Evolutionary conservation across 2,797 vertebrate species (phyloP), one percentile per base, ranked within the genome.

Genomic region (Cynodonichthys magdalenae): DNA sequence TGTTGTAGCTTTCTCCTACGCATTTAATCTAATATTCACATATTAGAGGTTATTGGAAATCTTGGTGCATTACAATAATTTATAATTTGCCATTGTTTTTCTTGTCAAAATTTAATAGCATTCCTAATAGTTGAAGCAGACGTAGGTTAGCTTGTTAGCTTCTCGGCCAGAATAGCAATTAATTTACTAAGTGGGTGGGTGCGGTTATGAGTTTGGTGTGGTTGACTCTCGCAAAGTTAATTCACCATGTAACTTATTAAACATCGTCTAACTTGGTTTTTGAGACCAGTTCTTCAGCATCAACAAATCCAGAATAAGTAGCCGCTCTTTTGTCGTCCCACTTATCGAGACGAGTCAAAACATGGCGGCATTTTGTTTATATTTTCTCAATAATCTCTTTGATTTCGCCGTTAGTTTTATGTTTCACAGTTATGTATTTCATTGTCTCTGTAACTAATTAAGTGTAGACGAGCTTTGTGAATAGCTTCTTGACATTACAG

Each of bases 131-230:
- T 4, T 50, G 11, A 19, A 47, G 49, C 44, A 2, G 65, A 1
- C 19, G 46, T 28, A 20, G 59, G 41, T 77, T 82, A 86, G 83
- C 86, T 36, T 66, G 75, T 27, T 61, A 82, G 82, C 86, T 78
- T 49, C 53, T 58, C 31, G 50, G 47, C 63, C 50, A 74, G 80
- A 79, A 54, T 10, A 68, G 63, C 65, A 65, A 72, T 81, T 88
- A 83, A 79, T 87, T 83, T 58, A 66, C 79, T 75, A 55, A 56
- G 79, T 83, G 90, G 91, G 91, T 85, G 90, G 92, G 91, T 86
- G 91, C 87, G 91, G 92, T 74, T 87, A 27, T 8, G 55, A 73
- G 50, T 71, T 63, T 50, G 20, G 6, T 36, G 15, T 45, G 42
- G 36, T 59, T 27, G 20, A 71, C 65, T 82, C 70, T 74, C 2